Conservation (phyloP, 2,888 invertebrate genomes). For the Lepas anatifera region DNA sequence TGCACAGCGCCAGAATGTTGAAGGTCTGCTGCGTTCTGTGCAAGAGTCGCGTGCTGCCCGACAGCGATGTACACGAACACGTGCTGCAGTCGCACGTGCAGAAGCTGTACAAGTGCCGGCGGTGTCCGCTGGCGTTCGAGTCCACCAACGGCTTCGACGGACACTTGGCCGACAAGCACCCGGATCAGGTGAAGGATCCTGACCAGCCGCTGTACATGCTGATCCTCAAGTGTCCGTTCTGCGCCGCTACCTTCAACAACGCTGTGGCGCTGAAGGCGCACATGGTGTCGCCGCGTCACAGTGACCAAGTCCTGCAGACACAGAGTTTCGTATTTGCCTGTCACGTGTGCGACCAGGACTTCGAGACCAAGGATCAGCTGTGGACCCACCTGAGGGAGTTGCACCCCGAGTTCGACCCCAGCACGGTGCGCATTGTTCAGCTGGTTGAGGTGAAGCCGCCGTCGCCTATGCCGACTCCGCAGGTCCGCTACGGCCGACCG, state of each 20-base stretch:
- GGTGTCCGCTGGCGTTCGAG: conserved; percentile 13
- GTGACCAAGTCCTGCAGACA: not conserved
- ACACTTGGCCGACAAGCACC: not conserved
- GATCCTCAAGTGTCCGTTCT: conserved; percentile 12
- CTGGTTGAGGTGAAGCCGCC: not conserved
- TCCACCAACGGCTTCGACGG: not conserved
- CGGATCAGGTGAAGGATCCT: not conserved
- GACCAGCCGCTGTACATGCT: not conserved
- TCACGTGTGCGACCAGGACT: not conserved
- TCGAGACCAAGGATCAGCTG: not conserved
- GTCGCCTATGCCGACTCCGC: not conserved
- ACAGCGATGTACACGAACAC: not conserved
- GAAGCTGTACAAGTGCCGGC: conserved; percentile 13
- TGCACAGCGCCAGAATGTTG: not conserved
- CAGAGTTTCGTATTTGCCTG: conserved; percentile 3
- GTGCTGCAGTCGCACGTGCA: conserved; percentile 8
- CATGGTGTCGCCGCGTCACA: not conserved
- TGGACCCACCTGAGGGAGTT: not conserved
- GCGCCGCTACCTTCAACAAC: conserved; percentile 6
- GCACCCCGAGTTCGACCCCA: not conserved
- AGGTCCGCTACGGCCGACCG: not conserved
- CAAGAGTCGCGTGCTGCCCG: not conserved
- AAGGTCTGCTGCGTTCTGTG: conserved; percentile 6
- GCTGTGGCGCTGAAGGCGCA: not conserved
- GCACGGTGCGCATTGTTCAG: no score